Evolutionary conservation across 2,113 vertebrate genomes (phyloP).

Genomic region (Pristiophorus japonicus): DNA sequence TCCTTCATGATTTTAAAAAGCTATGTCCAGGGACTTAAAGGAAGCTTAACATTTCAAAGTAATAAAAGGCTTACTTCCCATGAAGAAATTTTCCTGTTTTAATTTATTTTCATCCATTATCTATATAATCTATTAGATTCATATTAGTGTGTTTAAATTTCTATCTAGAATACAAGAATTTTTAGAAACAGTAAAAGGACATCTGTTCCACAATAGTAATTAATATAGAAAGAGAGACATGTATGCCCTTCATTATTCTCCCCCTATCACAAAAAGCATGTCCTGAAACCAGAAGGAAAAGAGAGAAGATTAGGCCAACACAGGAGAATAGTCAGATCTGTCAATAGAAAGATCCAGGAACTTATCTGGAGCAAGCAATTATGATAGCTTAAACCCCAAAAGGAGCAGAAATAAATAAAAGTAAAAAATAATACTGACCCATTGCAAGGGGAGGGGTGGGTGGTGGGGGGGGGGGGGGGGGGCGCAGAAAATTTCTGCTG

Average conservation of each 20-base stretch:
- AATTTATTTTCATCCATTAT: neutral
- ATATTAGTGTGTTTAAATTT: neutral
- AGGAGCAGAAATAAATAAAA: neutral
- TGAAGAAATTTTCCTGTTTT: neutral
- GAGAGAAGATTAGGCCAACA: neutral
- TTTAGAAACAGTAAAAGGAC: neutral
- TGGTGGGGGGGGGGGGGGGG: no score
- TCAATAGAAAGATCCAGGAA: neutral
- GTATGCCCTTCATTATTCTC: neutral
- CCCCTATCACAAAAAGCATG: neutral
- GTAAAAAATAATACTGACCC: neutral
- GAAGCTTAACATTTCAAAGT: neutral
- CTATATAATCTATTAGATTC: neutral
- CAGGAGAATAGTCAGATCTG: neutral
- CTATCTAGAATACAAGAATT: neutral
- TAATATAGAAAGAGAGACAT: neutral
- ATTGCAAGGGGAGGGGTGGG: no score
- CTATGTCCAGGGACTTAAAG: neutral
- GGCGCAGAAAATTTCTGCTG: neutral
- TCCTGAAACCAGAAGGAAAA: neutral
- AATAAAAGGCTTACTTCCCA: neutral
- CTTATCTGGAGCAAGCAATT: neutral
- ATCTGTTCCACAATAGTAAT: neutral
- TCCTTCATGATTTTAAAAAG: neutral
- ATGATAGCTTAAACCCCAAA: neutral